phyloP scores from a whole-genome alignment of 2,888 invertebrate genomes.

The Chorisops tibialis region DNA sequence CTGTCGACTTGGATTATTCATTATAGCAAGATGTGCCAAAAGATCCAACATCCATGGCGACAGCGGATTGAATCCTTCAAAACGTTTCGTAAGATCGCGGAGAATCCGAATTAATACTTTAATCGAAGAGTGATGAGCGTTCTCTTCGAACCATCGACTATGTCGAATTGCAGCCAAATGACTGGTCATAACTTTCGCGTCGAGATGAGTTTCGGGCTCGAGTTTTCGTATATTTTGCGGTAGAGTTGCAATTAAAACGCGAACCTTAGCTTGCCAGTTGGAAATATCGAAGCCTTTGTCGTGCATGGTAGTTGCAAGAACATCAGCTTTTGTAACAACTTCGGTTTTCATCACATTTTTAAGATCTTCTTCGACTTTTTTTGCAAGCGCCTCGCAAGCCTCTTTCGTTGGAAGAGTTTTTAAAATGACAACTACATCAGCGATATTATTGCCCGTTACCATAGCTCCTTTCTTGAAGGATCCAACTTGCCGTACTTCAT shows the following conservation, averaged over 20 bases:
- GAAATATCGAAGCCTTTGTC: conserved; percentile 87
- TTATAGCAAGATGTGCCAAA: conserved; percentile 91
- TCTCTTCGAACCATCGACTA: conserved; percentile 97
- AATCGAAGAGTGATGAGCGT: conserved; percentile 94
- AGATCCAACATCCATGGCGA: conserved; percentile 97
- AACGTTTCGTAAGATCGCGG: conserved; percentile 86
- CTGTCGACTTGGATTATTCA: conserved; percentile 92
- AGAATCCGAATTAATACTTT: conserved; percentile 91
- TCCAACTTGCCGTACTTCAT: conserved; percentile 94
- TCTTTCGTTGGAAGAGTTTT: conserved; percentile 95
- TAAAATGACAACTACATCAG: conserved; percentile 93
- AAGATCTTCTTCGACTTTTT: conserved; percentile 83
- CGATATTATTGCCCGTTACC: conserved; percentile 91
- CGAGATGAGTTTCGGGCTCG: conserved; percentile 79
- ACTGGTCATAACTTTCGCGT: conserved; percentile 75
- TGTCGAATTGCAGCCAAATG: conserved; percentile 93
- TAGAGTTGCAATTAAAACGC: conserved; percentile 89
- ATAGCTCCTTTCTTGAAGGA: conserved; percentile 98
- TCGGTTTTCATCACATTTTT: conserved; percentile 66
- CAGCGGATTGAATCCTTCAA: conserved; percentile 84
- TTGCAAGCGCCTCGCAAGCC: conserved; percentile 87
- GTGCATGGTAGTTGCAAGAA: conserved; percentile 53
- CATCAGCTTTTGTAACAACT: conserved; percentile 60
- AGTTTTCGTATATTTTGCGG: conserved; percentile 91
- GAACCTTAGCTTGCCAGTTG: conserved; percentile 78